Conservation (phyloP, 1,140 invertebrate species). For the Tenebrio molitor region DNA sequence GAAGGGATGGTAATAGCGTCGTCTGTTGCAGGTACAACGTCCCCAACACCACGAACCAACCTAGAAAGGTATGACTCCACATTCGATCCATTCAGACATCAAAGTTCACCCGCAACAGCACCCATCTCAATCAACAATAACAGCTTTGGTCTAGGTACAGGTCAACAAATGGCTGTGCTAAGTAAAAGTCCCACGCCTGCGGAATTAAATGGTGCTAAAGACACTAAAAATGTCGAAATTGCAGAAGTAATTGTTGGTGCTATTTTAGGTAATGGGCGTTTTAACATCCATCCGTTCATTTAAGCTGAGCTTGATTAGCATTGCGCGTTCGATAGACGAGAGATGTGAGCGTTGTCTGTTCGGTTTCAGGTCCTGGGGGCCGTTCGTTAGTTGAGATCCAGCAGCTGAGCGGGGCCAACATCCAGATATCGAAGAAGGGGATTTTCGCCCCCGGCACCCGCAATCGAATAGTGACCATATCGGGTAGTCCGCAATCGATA, state of each 20-base stretch:
- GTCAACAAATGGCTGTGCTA: conserved; percentile 82
- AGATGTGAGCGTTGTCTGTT: background rate
- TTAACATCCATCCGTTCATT: conserved; percentile 43
- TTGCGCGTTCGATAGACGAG: background rate
- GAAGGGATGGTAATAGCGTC: background rate
- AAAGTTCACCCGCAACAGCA: conserved; percentile 77
- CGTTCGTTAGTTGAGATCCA: conserved; percentile 97
- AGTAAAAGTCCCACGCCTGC: conserved; percentile 89
- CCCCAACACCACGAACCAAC: conserved; percentile 74
- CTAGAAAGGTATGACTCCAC: conserved; percentile 79
- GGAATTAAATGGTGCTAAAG: conserved; percentile 76
- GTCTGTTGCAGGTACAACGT: conserved; percentile 68
- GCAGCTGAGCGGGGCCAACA: conserved; percentile 95
- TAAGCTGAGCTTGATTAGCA: background rate
- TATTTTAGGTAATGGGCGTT: conserved; percentile 81
- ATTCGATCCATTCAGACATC: conserved; percentile 81
- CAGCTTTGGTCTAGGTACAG: conserved; percentile 83
- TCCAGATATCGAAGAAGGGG: conserved; percentile 99
- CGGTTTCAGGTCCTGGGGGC: conserved; percentile 83
- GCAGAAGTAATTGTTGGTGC: conserved; percentile 96
- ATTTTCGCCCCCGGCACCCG: conserved; percentile 96
- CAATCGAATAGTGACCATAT: conserved; percentile 97
- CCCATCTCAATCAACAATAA: conserved; percentile 81
- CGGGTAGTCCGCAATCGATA: conserved; percentile 89
- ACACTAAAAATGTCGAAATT: conserved; percentile 92